Evolutionary conservation across 2,113 vertebrate species (phyloP), one percentile per base, ranked within the genome.

Genomic region (Ramphastos sulfuratus): DNA sequence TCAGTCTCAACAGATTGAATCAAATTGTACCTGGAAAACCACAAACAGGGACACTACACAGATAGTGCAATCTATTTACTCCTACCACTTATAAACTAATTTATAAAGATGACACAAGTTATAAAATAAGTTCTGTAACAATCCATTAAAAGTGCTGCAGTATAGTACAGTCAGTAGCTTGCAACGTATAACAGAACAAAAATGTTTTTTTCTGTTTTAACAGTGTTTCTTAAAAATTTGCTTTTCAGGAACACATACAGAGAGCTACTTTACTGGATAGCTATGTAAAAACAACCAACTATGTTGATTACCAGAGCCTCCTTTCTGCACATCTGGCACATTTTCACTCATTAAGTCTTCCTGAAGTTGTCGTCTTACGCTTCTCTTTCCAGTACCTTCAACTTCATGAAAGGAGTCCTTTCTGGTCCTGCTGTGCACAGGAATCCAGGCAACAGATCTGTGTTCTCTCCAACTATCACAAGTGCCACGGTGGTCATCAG

Each of bases 401-500:
- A 55, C 78, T 55, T 98, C 98, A 28, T 96, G 97, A 82, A 95
- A 85, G 18, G 84, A 90, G 48, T 97, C 97, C 82, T 96, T 98
- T 85, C 97, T 98, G 93, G 97, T 94, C 84, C 95, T 93, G 77
- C 91, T 98, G 70, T 86, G 54, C 27, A 94, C 86, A 25, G 96
- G 88, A 84, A 82, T 67, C 92, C 96, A 94, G 56, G 95, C 58
- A 82, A 87, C 77, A 65, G 96, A 85, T 89, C 93, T 96, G 77
- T 95, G 94, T 25, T 98, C 98, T 94, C 98, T 98, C 98, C 98
- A 98, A 73, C 39, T 96, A 56, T 98, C 98, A 44, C 97, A 97
- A 93, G 93, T 93, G 74, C 85, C 84, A 44, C n/a, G 85, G 54
- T 96, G 96, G 89, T 96, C 98, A 81, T 98, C 98, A 54, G 97